phyloP scores from a whole-genome alignment of 2,888 invertebrate species.

The Pollenia labialis region DNA sequence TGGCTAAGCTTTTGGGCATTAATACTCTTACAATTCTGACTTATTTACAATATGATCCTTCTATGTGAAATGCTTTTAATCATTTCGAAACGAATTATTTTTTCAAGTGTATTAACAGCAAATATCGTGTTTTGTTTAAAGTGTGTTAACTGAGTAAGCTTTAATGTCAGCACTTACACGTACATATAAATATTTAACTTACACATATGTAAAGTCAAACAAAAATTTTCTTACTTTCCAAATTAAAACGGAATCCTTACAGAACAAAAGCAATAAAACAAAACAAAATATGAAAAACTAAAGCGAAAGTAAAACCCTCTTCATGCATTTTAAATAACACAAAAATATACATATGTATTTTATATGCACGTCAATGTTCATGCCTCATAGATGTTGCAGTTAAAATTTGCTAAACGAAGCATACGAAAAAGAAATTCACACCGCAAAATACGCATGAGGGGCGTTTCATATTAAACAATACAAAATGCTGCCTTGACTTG shows the following conservation, averaged over 20 bases:
- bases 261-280: not conserved
- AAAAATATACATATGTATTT: too few species aligned
- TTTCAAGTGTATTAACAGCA: not conserved
- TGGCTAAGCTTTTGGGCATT: too few species aligned
- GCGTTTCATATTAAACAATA: slow-evolving; percentile 18
- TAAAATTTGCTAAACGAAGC: slow-evolving; percentile 47
- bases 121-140: slow-evolving; percentile 21
- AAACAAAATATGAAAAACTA: not conserved
- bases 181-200: not conserved
- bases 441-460: slow-evolving; percentile 40
- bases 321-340: not conserved
- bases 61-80: too few species aligned
- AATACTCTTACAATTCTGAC: too few species aligned
- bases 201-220: slow-evolving; percentile 4
- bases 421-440: slow-evolving; percentile 25
- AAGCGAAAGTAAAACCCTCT: not conserved
- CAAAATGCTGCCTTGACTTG: not conserved
- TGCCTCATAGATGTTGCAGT: slow-evolving; percentile 25
- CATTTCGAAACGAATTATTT: too few species aligned
- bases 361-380: not conserved
- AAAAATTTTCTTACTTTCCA: slow-evolving; percentile 49
- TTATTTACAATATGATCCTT: too few species aligned
- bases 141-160: slow-evolving; percentile 28
- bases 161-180: slow-evolving; percentile 1
- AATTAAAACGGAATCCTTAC: slow-evolving; percentile 31